Evolutionary conservation across 2,113 vertebrate species (phyloP).

Genomic region (Seriola quinqueradiata): DNA sequence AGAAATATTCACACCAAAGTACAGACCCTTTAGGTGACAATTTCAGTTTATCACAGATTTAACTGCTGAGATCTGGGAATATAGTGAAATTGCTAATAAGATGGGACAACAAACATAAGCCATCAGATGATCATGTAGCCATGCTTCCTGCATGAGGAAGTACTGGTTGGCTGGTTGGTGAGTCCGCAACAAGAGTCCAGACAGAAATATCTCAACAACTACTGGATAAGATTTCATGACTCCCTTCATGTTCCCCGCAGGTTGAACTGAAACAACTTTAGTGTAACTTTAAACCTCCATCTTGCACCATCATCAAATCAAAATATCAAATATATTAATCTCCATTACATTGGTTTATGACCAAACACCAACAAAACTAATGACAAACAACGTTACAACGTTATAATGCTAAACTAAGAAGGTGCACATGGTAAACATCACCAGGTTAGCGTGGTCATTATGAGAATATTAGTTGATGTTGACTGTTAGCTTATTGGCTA

Average conservation of each 20-base stretch:
- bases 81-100: background rate
- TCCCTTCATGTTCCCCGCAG: no score
- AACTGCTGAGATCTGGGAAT: background rate
- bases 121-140: background rate
- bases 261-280: background rate
- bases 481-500: no score
- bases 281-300: background rate
- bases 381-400: no score
- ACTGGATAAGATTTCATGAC: no score
- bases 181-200: no score
- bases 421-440: no score
- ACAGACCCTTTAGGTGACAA: background rate
- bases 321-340: background rate
- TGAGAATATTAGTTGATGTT: no score
- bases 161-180: background rate
- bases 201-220: no score
- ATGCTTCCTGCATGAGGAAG: background rate
- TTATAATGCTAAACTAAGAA: no score
- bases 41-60: background rate
- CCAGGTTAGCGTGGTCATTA: no score
- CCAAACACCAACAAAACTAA: background rate
- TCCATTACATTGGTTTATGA: no score
- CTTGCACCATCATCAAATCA: background rate
- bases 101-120: background rate
- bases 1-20: background rate